Conservation (phyloP, 2,797 vertebrate species). For the Scolopax bukidnonensis region DNA sequence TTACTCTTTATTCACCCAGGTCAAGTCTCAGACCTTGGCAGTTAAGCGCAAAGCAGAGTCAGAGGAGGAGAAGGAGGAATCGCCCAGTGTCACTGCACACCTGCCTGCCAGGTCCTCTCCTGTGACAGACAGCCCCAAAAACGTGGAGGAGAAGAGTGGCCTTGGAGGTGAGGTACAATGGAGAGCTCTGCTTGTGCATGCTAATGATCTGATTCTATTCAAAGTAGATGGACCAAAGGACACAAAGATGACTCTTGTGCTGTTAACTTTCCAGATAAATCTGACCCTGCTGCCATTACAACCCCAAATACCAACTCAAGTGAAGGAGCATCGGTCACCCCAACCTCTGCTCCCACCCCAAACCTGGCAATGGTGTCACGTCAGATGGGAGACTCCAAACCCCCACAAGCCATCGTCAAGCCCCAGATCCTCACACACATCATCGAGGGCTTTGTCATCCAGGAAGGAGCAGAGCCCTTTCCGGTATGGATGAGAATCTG, state of each 20-base stretch:
- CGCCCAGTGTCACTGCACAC: slow-evolving; percentile 15
- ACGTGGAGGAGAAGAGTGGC: slow-evolving; percentile 75
- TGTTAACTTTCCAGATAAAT: slow-evolving; percentile 75
- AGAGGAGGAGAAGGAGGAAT: slow-evolving; percentile 83
- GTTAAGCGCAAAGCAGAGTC: slow-evolving; percentile 94
- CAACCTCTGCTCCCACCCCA: slow-evolving; percentile 75
- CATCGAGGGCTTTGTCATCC: slow-evolving; percentile 98
- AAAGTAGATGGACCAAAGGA: background rate
- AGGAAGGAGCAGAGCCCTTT: slow-evolving; percentile 98
- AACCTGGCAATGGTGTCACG: slow-evolving; percentile 83
- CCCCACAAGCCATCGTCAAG: slow-evolving; percentile 97
- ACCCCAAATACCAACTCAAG: slow-evolving; percentile 41
- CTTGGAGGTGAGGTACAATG: slow-evolving; percentile 72
- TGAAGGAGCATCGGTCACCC: slow-evolving; percentile 62
- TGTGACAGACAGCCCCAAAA: slow-evolving; percentile 73
- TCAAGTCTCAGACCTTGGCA: slow-evolving; percentile 83
- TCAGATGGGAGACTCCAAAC: slow-evolving; percentile 84
- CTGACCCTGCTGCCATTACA: slow-evolving; percentile 64
- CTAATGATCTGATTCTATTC: background rate
- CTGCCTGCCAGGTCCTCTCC: slow-evolving; percentile 75
- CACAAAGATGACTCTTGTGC: background rate
- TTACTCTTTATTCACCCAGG: slow-evolving; percentile 69
- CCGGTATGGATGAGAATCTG: slow-evolving; percentile 83
- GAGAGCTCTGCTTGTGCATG: background rate
- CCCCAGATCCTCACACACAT: slow-evolving; percentile 98